Percentiles rank a stretch among this genome's conserved stretches.
These are phyloP conservation scores for Eupithecia pulchellata DNA, from an alignment of 2,888 invertebrate genomes.

Conservation along the genomic window DNA sequence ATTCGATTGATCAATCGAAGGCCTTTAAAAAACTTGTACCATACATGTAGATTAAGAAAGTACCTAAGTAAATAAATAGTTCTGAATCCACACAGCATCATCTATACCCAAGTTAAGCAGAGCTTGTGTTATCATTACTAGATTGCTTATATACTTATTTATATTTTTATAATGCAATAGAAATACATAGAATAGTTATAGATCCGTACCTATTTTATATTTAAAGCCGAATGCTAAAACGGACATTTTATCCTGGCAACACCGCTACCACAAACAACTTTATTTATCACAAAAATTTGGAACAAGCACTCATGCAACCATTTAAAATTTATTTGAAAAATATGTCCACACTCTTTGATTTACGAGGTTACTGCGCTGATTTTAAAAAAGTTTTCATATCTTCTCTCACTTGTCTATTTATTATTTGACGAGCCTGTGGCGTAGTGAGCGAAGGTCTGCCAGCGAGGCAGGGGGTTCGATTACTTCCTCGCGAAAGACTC, in stretches of 20 bases:
- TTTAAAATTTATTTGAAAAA: constrained; percentile 17
- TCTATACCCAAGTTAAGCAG: too few relatives aligned
- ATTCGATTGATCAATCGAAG: too few relatives aligned
- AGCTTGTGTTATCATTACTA: too few relatives aligned
- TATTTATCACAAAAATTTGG: constrained; percentile 38
- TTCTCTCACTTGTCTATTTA: background rate
- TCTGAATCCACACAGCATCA: background rate
- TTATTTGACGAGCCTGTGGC: background rate
- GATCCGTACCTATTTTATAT: too few relatives aligned
- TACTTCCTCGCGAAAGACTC: background rate
- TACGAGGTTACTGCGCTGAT: constrained; percentile 3
- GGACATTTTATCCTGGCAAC: constrained; percentile 8
- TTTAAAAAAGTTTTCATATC: background rate
- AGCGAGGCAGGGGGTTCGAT: background rate
- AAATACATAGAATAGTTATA: too few relatives aligned
- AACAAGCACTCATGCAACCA: constrained; percentile 18
- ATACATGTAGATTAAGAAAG: too few relatives aligned
- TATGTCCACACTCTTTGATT: constrained; percentile 29
- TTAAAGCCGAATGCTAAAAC: background rate
- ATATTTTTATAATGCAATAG: too few relatives aligned
- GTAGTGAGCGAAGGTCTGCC: background rate
- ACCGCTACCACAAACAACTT: constrained; percentile 36
- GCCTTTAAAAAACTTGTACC: too few relatives aligned
- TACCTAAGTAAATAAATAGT: too few relatives aligned
- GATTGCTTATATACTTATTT: too few relatives aligned